These are phyloP conservation scores for Diaperis boleti DNA, from an alignment of 2,888 invertebrate genomes.

Conservation along the genomic window DNA sequence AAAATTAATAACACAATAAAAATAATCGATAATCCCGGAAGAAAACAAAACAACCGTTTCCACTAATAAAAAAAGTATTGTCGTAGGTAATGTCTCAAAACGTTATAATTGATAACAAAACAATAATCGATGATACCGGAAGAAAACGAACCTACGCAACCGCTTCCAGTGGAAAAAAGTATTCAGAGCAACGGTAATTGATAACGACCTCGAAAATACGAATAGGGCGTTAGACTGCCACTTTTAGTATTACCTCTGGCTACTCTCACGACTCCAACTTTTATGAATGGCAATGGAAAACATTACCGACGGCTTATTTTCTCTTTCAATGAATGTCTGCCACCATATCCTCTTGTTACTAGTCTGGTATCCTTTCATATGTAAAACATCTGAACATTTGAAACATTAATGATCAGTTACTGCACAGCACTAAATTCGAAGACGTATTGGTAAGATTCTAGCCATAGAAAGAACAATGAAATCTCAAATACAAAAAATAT, in stretches of 20 bases:
- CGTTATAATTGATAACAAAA: constrained; percentile 21
- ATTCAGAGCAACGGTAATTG: background rate
- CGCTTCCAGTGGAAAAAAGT: background rate
- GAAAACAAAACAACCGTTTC: too few relatives aligned
- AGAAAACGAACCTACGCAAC: background rate
- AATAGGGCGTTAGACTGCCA: constrained; percentile 9
- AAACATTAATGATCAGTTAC: too few relatives aligned
- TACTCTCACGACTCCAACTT: constrained; percentile 7
- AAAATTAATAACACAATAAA: too few relatives aligned
- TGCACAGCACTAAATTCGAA: too few relatives aligned
- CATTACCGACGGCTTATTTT: constrained; percentile 9
- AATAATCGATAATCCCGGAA: too few relatives aligned
- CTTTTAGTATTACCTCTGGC: too few relatives aligned
- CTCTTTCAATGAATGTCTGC: constrained; percentile 24
- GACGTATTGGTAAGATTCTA: too few relatives aligned
- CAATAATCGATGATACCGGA: constrained; percentile 16
- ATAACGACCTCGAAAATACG: constrained; percentile 18
- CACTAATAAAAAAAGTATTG: too few relatives aligned
- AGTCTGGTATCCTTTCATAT: background rate
- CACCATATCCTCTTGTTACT: background rate
- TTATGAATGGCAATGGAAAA: constrained; percentile 29
- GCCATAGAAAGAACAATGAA: too few relatives aligned
- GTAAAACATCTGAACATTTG: background rate
- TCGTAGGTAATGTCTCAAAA: constrained; percentile 14
- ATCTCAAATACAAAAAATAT: too few relatives aligned